phyloP scores from a whole-genome alignment of 2,113 vertebrate species.

The Chaetura pelagica region DNA sequence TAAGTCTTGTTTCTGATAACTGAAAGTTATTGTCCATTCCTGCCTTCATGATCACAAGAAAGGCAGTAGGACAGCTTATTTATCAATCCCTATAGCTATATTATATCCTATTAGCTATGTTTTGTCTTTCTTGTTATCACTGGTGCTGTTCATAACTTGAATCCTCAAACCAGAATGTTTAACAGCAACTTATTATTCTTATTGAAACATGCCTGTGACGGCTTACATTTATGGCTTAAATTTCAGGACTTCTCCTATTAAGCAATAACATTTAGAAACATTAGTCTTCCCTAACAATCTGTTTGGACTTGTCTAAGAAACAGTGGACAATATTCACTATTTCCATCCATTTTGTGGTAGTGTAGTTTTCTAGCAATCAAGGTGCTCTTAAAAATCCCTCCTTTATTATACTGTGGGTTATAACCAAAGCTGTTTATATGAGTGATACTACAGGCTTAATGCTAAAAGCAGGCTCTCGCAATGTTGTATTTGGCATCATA shows the following conservation, averaged over 20 bases:
- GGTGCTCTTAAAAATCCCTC: neutral
- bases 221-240: neutral
- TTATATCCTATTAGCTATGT: neutral
- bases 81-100: neutral
- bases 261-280: neutral
- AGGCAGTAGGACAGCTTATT: neutral
- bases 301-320: neutral
- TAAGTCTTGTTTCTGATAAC: neutral
- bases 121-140: neutral
- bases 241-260: neutral
- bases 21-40: neutral
- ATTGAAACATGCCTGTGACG: neutral
- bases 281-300: neutral
- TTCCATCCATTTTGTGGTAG: neutral
- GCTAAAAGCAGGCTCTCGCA: neutral
- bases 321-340: neutral
- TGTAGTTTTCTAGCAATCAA: neutral
- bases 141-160: neutral
- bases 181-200: neutral
- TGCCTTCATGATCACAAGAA: neutral
- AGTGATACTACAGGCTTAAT: neutral
- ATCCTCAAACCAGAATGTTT: neutral
- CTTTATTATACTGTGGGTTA: neutral
- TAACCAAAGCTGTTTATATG: neutral
- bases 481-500: neutral